phyloP scores from a whole-genome alignment of 2,888 invertebrate species.

The Netelia melanura region DNA sequence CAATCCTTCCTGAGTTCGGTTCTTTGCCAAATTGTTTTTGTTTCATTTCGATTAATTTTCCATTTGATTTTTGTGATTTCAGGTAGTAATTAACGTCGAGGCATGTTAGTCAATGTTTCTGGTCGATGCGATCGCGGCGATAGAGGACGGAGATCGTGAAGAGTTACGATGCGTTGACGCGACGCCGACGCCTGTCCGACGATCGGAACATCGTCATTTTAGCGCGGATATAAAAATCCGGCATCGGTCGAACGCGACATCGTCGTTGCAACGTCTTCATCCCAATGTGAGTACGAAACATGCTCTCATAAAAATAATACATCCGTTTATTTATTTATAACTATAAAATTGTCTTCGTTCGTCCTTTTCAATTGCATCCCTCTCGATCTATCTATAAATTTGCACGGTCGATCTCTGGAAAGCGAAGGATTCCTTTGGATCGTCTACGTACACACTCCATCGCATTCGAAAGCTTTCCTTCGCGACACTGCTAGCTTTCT shows the following conservation, averaged over 20 bases:
- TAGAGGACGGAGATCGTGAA: conserved; percentile 48
- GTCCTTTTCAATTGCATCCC: neutral
- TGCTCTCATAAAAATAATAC: neutral
- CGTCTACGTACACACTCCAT: conserved; percentile 13
- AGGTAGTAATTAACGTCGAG: conserved; percentile 35
- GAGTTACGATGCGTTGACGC: conserved; percentile 61
- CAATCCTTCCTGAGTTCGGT: no score
- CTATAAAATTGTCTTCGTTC: neutral
- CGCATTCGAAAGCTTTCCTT: conserved; percentile 16
- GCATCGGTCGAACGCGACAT: conserved; percentile 50
- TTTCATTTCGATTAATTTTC: neutral
- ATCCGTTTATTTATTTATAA: conserved; percentile 12
- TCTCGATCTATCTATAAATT: conserved; percentile 1
- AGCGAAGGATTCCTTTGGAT: conserved; percentile 33
- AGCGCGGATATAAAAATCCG: conserved; percentile 52
- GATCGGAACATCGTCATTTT: conserved; percentile 50
- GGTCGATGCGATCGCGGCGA: conserved; percentile 32
- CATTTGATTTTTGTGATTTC: conserved; percentile 35
- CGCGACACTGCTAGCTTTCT: conserved; percentile 9
- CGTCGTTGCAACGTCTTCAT: conserved; percentile 48
- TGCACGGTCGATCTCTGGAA: conserved; percentile 26
- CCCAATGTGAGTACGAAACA: conserved; percentile 54
- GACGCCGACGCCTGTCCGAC: conserved; percentile 52
- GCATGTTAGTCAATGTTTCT: conserved; percentile 46
- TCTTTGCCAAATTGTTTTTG: neutral